phyloP scores from a whole-genome alignment of 37 sponge, comb jelly and placozoan species.

The Haliclona indistincta region DNA sequence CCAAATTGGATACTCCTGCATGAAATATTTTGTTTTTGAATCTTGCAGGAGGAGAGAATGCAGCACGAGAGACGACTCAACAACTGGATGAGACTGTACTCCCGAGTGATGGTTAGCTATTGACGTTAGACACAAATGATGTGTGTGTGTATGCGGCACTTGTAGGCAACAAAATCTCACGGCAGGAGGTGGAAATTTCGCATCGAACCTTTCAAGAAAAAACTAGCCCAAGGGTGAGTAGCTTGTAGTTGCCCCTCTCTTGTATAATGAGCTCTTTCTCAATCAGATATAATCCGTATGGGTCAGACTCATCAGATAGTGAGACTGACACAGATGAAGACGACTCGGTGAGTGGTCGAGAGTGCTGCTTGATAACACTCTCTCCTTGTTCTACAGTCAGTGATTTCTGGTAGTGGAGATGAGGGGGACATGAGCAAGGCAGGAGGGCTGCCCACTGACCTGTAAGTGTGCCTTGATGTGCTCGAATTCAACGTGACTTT shows the following conservation, averaged over 20 bases:
- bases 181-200: conserved; percentile 87
- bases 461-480: no score
- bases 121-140: not conserved
- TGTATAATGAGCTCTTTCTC: not conserved
- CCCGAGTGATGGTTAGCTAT: conserved; percentile 49
- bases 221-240: conserved; percentile 54
- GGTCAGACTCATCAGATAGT: conserved; percentile 14
- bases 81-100: conserved; percentile 76
- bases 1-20: not conserved
- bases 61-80: conserved; percentile 45
- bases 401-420: not conserved
- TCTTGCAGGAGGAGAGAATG: conserved; percentile 60
- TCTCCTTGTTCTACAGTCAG: no score
- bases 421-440: no score
- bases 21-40: not conserved
- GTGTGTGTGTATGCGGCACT: not conserved
- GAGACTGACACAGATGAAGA: not conserved
- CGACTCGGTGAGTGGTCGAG: not conserved
- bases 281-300: conserved; percentile 43
- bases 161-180: conserved; percentile 53
- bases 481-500: not conserved
- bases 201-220: conserved; percentile 75
- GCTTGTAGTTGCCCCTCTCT: no score
- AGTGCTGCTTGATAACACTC: no score
- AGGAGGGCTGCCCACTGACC: no score